Conservation (phyloP, 2,113 vertebrate species). For the Melanerpes aurifrons region DNA sequence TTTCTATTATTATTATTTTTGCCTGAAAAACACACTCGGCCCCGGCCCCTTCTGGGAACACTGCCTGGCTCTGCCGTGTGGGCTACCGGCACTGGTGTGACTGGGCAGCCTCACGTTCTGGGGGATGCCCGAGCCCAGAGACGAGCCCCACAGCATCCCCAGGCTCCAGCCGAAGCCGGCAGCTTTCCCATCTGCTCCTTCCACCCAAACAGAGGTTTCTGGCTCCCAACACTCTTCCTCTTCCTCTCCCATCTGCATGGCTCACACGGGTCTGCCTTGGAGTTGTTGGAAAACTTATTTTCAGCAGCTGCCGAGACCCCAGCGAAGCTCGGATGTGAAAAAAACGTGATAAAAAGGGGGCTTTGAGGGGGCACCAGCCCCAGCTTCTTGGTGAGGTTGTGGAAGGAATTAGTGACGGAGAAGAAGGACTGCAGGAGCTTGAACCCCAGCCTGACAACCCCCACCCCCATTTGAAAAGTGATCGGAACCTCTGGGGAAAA, state of each 20-base stretch:
- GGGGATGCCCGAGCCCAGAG: background rate
- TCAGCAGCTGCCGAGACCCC: background rate
- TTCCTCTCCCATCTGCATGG: background rate
- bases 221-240: background rate
- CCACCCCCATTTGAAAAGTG: background rate
- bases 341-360: rapidly evolving
- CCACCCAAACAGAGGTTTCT: background rate
- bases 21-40: background rate
- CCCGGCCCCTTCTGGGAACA: background rate
- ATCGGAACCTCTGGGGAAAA: background rate
- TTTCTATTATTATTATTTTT: background rate
- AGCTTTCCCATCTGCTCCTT: background rate
- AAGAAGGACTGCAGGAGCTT: background rate
- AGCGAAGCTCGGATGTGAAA: background rate
- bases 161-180: rapidly evolving
- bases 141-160: background rate
- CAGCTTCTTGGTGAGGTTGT: background rate
- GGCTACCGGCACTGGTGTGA: rapidly evolving
- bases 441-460: background rate
- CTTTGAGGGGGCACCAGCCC: background rate
- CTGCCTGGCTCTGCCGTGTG: rapidly evolving
- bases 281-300: background rate
- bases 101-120: rapidly evolving
- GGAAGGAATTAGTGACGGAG: background rate
- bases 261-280: background rate